A percentile compares a stretch with the other conserved stretches of the same genome.
These are phyloP conservation scores for Periparus ater DNA, from an alignment of 2,797 vertebrate species.

Conservation along the genomic window DNA sequence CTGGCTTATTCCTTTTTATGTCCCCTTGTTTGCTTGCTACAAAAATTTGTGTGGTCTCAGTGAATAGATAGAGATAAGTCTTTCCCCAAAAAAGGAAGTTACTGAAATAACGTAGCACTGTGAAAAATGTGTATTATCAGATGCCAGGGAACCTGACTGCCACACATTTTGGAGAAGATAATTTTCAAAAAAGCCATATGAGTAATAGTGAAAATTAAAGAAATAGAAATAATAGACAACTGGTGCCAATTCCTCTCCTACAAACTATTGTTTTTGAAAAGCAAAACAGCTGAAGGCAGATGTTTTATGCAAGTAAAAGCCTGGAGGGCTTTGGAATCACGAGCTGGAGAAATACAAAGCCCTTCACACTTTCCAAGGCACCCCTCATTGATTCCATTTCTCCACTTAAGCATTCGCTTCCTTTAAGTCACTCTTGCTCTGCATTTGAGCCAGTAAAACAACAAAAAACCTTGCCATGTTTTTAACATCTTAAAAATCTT, in stretches of 20 bases:
- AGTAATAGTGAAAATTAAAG: background rate
- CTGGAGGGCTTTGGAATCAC: background rate
- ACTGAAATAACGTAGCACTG: background rate
- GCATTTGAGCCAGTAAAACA: background rate
- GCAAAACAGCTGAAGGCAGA: slow-evolving; percentile 7
- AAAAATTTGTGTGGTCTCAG: background rate
- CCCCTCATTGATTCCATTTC: background rate
- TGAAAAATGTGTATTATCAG: background rate
- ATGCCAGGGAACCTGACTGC: slow-evolving; percentile 14
- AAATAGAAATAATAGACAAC: background rate
- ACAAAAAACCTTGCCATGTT: background rate
- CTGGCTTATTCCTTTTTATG: background rate
- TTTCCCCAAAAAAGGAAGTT: background rate
- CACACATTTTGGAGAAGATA: background rate
- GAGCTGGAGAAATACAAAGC: background rate
- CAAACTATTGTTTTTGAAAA: slow-evolving; percentile 8
- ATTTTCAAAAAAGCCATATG: background rate
- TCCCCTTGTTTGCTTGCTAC: background rate
- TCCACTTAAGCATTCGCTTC: background rate
- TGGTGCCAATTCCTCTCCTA: background rate
- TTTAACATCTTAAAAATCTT: background rate
- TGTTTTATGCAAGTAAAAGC: slow-evolving; percentile 3
- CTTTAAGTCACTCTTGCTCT: background rate
- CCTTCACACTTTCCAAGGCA: background rate
- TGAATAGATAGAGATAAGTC: background rate